phyloP scores from a whole-genome alignment of 2,888 invertebrate species.

The Thymelicus acteon region DNA sequence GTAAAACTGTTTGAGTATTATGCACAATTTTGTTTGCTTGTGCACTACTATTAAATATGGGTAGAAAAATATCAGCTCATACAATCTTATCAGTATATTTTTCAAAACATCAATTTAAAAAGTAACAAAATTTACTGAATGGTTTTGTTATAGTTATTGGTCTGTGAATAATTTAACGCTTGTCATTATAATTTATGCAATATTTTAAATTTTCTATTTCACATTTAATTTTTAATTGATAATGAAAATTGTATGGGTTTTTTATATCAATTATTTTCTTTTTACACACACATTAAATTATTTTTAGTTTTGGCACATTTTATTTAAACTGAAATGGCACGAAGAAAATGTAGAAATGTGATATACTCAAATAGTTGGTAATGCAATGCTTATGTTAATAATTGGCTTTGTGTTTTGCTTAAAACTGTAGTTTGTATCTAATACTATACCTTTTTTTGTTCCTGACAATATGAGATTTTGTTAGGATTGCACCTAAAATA shows the following conservation, averaged over 20 bases:
- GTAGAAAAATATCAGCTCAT: not conserved
- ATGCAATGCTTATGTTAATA: not conserved
- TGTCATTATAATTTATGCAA: too few species aligned
- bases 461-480: not conserved
- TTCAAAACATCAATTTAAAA: not conserved
- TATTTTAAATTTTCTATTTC: too few species aligned
- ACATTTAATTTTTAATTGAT: too few species aligned
- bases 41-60: slow-evolving; percentile 11
- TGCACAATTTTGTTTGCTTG: slow-evolving; percentile 4
- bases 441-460: not conserved
- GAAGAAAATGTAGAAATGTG: not conserved
- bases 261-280: too few species aligned
- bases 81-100: too few species aligned
- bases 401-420: not conserved
- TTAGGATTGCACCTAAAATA: not conserved
- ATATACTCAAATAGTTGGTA: too few species aligned
- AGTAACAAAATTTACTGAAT: not conserved
- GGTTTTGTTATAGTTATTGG: not conserved
- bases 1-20: slow-evolving; percentile 50
- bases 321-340: not conserved
- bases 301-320: too few species aligned
- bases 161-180: not conserved
- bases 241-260: not conserved
- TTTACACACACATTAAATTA: too few species aligned
- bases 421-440: not conserved